Conservation (phyloP, 2,113 vertebrate species). For the Leptobrachium ailaonicum region DNA sequence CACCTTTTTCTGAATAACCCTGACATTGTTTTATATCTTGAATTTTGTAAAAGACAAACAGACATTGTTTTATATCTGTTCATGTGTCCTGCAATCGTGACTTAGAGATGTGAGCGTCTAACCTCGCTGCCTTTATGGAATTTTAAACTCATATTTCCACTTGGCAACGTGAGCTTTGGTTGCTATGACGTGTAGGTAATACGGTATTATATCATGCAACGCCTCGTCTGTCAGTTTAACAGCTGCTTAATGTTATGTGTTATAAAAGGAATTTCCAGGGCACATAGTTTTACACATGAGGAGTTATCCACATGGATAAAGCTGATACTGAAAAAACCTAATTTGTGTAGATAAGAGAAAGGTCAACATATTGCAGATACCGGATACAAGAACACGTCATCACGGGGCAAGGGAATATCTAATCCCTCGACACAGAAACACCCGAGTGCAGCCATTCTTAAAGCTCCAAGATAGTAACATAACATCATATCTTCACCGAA, state of each 20-base stretch:
- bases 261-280: slow-evolving; percentile 21
- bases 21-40: no score
- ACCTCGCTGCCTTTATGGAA: slow-evolving; percentile 21
- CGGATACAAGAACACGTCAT: no score
- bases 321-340: background rate
- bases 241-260: slow-evolving; percentile 12
- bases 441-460: no score
- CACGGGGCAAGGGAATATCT: no score
- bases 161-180: background rate
- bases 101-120: slow-evolving; percentile 2
- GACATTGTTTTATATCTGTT: background rate
- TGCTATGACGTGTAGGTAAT: background rate
- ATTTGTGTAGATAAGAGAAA: no score
- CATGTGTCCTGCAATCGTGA: no score
- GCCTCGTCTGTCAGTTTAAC: slow-evolving; percentile 12
- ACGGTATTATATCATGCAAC: slow-evolving; percentile 20
- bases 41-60: no score
- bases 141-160: slow-evolving; percentile 17
- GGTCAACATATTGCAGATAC: no score
- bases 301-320: slow-evolving; percentile 1
- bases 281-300: slow-evolving; percentile 18
- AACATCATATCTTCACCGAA: no score
- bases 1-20: no score
- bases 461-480: no score
- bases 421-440: no score